Percentiles rank a stretch among this genome's conserved stretches.
Evolutionary conservation across 2,797 vertebrate genomes (phyloP).

Genomic region (Moxostoma hubbsi): DNA sequence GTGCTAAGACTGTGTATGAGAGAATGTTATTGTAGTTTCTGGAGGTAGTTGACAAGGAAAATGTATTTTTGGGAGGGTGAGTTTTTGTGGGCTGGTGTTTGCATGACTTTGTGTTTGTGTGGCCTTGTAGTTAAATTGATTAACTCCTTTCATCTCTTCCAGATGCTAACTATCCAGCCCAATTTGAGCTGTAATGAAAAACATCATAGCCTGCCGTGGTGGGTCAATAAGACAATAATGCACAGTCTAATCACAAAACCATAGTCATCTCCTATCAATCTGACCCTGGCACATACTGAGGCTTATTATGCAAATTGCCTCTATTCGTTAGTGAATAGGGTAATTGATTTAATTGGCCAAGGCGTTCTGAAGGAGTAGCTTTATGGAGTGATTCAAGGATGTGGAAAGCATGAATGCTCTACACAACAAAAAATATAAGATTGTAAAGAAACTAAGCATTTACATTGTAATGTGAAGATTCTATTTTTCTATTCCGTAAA

Average conservation of each 20-base stretch:
- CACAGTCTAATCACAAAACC: constrained; percentile 51
- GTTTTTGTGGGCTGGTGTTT: neutral
- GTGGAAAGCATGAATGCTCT: neutral
- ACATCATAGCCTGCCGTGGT: constrained; percentile 36
- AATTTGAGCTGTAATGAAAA: constrained; percentile 53
- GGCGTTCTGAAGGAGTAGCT: constrained; percentile 7
- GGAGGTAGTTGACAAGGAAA: constrained; percentile 24
- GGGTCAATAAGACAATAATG: constrained; percentile 51
- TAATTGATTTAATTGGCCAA: constrained; percentile 50
- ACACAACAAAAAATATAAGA: neutral
- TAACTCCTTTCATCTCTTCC: constrained; percentile 55
- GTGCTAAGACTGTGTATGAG: constrained; percentile 5
- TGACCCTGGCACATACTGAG: constrained; percentile 21
- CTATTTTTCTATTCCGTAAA: neutral
- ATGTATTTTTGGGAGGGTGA: constrained; percentile 14
- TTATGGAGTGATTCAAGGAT: constrained; percentile 27
- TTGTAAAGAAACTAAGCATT: constrained; percentile 20
- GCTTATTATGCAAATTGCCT: constrained; percentile 46
- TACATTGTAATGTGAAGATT: neutral
- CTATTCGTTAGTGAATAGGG: constrained; percentile 46
- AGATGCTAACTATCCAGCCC: constrained; percentile 52
- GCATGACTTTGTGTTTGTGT: neutral
- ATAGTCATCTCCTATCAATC: constrained; percentile 31
- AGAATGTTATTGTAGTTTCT: constrained; percentile 39
- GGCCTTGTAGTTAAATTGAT: constrained; percentile 46